Evolutionary conservation across 1,140 invertebrate genomes (phyloP).

Genomic region (Asobara japonica): DNA sequence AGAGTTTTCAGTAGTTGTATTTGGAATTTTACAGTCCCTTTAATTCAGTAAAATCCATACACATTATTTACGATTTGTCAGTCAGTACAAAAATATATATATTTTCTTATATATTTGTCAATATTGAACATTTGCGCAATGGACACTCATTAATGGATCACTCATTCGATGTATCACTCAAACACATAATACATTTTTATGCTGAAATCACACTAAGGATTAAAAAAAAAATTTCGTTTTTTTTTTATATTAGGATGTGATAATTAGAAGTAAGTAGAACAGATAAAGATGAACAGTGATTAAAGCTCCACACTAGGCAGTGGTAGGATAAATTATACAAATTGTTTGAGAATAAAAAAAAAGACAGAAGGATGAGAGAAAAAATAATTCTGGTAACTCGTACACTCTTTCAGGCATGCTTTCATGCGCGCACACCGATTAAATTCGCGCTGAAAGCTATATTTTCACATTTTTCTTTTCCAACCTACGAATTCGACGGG

Average conservation of each 20-base stretch:
- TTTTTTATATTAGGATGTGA: no score
- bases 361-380: neutral
- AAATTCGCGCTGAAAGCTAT: slow-evolving; percentile 8
- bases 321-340: neutral
- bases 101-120: slow-evolving; percentile 7
- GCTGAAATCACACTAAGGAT: neutral
- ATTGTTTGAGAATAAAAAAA: neutral
- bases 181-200: neutral
- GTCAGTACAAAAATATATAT: slow-evolving; percentile 9
- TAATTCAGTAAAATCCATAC: neutral
- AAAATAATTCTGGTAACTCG: slow-evolving; percentile 34
- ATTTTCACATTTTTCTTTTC: neutral
- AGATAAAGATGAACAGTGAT: neutral
- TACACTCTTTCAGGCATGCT: slow-evolving; percentile 32
- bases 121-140: neutral
- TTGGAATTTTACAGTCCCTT: neutral
- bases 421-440: slow-evolving; percentile 6
- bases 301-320: neutral
- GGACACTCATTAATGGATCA: neutral
- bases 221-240: neutral
- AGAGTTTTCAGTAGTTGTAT: neutral
- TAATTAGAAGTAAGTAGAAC: no score
- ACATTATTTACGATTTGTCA: neutral
- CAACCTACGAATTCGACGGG: neutral
- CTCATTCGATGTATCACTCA: neutral